These are phyloP conservation scores for Molossus alvarezi DNA, from an alignment of 2,797 vertebrate species.

Conservation along the genomic window DNA sequence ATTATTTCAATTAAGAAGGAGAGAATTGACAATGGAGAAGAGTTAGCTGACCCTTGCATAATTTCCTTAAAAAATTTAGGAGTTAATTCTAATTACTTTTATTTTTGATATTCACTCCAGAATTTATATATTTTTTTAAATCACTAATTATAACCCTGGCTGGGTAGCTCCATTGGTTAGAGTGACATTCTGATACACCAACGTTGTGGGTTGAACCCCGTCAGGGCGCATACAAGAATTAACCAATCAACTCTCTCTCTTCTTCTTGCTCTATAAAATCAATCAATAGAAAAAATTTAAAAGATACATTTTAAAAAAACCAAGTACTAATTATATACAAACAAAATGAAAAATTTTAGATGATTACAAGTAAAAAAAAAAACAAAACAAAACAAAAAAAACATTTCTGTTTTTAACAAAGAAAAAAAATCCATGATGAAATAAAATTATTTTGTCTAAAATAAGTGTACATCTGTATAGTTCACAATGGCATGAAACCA, in stretches of 20 bases:
- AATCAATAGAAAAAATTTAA: too few relatives aligned
- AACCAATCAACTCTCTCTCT: too few relatives aligned
- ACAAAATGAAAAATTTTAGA: constrained; percentile 21
- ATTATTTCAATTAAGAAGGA: neutral
- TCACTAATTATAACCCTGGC: neutral
- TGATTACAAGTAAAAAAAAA: neutral
- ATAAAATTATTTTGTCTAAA: constrained; percentile 18
- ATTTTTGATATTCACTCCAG: neutral
- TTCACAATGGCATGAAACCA: too few relatives aligned
- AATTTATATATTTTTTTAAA: constrained; percentile 26
- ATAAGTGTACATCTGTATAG: neutral
- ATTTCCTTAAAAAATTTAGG: neutral
- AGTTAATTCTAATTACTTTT: neutral
- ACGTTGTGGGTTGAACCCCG: too few relatives aligned
- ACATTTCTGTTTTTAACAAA: neutral
- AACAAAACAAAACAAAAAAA: neutral
- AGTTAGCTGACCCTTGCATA: neutral
- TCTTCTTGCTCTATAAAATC: too few relatives aligned
- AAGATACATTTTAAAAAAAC: too few relatives aligned
- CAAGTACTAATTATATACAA: constrained; percentile 25
- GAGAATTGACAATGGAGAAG: neutral
- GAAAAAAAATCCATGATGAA: neutral
- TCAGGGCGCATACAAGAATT: too few relatives aligned
- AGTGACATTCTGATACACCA: too few relatives aligned
- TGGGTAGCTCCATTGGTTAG: too few relatives aligned